Percentiles rank a stretch among this genome's conserved stretches.
Evolutionary conservation across 1,140 invertebrate species (phyloP).

Genomic region (Galleria mellonella): DNA sequence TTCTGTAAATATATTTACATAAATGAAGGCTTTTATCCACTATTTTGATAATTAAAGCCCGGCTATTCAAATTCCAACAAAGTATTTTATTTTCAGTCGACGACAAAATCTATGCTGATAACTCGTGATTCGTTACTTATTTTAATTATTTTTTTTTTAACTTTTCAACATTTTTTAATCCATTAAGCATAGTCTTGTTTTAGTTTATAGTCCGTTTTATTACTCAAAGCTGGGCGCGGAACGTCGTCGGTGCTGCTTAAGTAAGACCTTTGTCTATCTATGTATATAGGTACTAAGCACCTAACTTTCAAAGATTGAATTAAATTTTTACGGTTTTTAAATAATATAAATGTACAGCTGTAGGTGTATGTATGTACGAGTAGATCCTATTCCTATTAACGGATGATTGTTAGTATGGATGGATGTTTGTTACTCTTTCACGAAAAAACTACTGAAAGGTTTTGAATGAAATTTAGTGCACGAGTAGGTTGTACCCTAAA

Average conservation of each 20-base stretch:
- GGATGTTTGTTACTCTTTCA: too few species aligned
- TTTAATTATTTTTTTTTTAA: background rate
- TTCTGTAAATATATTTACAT: too few species aligned
- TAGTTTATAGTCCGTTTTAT: constrained; percentile 1
- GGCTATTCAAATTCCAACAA: background rate
- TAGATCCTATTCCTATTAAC: too few species aligned
- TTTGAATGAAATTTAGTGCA: too few species aligned
- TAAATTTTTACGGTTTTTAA: background rate
- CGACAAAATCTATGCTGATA: background rate
- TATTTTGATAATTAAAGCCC: background rate
- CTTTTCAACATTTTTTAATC: too few species aligned
- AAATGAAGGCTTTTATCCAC: background rate
- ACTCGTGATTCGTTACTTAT: background rate
- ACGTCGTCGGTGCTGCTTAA: background rate
- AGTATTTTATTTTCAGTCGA: background rate
- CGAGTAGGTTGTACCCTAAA: too few species aligned
- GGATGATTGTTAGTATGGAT: too few species aligned
- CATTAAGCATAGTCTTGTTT: background rate
- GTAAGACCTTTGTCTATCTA: background rate
- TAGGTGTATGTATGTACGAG: too few species aligned
- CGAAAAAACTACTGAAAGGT: too few species aligned
- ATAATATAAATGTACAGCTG: too few species aligned
- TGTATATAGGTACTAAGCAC: background rate
- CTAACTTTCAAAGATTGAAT: background rate
- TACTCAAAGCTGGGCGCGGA: background rate